Percentiles rank a stretch among this genome's conserved stretches.
Conservation (phyloP, 2,888 invertebrate species). For the Agrypnus murinus region DNA sequence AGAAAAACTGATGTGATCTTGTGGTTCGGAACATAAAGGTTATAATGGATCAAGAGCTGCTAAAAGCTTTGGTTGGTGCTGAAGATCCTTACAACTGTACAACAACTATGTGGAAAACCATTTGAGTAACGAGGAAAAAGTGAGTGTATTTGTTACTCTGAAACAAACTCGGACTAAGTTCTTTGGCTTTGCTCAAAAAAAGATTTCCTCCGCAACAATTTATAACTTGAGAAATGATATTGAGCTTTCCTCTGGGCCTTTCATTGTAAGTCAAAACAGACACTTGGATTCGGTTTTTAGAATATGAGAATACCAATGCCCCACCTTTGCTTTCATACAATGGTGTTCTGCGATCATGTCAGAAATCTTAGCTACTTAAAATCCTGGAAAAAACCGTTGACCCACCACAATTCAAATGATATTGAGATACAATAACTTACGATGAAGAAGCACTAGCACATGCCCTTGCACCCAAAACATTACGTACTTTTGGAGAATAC, state of each 20-base stretch:
- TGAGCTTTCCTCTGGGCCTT: not conserved
- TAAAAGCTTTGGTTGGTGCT: too few relatives aligned
- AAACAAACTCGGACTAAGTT: too few relatives aligned
- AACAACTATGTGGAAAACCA: too few relatives aligned
- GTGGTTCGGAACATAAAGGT: too few relatives aligned
- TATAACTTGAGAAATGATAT: not conserved
- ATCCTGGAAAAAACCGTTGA: conserved; percentile 22
- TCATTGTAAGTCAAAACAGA: conserved; percentile 22
- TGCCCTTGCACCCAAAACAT: conserved; percentile 10
- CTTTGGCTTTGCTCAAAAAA: too few relatives aligned
- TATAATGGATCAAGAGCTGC: not conserved
- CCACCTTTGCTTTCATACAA: conserved; percentile 22
- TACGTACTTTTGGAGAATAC: too few relatives aligned
- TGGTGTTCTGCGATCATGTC: too few relatives aligned
- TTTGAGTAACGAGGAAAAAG: too few relatives aligned
- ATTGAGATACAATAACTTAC: conserved; percentile 19
- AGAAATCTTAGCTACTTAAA: too few relatives aligned
- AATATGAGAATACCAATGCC: conserved; percentile 19
- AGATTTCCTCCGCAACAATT: not conserved
- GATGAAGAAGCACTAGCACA: conserved; percentile 26
- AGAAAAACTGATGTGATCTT: too few relatives aligned
- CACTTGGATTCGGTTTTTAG: conserved; percentile 14
- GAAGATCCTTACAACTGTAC: too few relatives aligned
- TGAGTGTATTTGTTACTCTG: too few relatives aligned
- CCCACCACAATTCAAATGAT: conserved; percentile 25